Evolutionary conservation across 1,140 invertebrate species (phyloP), one percentile per base, ranked within the genome.

Genomic region (Dendrolimus punctatus): DNA sequence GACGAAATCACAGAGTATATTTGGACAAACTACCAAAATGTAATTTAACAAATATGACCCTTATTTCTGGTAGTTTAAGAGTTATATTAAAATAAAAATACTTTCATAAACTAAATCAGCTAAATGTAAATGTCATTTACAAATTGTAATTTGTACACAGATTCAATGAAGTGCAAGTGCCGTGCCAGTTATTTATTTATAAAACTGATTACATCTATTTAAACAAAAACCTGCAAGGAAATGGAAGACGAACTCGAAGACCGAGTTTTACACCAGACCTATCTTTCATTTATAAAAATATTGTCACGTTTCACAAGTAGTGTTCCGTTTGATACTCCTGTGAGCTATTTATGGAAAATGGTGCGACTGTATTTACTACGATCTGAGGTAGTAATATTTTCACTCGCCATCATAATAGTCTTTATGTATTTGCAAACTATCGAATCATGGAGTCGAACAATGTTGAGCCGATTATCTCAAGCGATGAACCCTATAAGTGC

Each of bases 171-270:
- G 6, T 45, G n/a, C n/a, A 5, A 45, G 43, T 45, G 43, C 43
- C 43, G 7, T 4, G 23, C 7, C 41, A 42, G 6, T 45, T 45
- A 9, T 45, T 10, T 45, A 9, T 45, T 45, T 45, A 45, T n/a
- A 7, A 45, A 8, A 6, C 6, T 45, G 23, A 7, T 10, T 45
- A 9, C 43, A 6, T 9, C 43, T 45, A n/a, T 10, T 6, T 45
- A 45, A 45, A 45, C 43, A 45, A 45, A 10, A 45, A 9, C n/a
- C 23, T n/a, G 6, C 6, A 38, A 47, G 69, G 75, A 81, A 69
- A 96, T 96, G 94, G 94, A 96, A 90, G 94, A 96, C 91, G 93
- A 95, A 89, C 87, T 95, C 72, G 94, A 96, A 87, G 94, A 95
- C 71, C 92, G 91, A 89, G 91, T 95, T 66, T 88, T 95, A 62